phyloP scores from a whole-genome alignment of 2,797 vertebrate species.

The Geotrypetes seraphini region DNA sequence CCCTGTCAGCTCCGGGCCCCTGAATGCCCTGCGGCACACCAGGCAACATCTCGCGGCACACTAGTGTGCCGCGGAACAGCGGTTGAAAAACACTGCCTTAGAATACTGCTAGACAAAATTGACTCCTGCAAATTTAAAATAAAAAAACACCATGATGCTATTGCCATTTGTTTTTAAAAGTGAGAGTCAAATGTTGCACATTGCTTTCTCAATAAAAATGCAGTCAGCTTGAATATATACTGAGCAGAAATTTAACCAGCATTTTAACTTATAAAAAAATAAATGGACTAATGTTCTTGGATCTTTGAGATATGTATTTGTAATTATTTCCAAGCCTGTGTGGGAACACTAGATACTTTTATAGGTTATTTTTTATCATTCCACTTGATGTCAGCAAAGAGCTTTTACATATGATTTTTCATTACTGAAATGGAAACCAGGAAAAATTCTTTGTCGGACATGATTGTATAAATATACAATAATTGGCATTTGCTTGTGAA shows the following conservation, averaged over 20 bases:
- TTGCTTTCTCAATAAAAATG: too few relatives aligned
- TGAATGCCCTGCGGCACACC: too few relatives aligned
- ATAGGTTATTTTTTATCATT: slow-evolving; percentile 4
- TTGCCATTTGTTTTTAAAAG: too few relatives aligned
- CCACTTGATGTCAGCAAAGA: slow-evolving; percentile 54
- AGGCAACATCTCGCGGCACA: too few relatives aligned
- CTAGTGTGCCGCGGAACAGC: too few relatives aligned
- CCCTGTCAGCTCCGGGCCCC: too few relatives aligned
- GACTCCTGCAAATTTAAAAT: slow-evolving; percentile 41
- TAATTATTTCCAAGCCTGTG: slow-evolving; percentile 17
- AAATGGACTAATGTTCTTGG: slow-evolving; percentile 43
- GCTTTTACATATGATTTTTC: slow-evolving; percentile 12
- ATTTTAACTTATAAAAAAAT: slow-evolving; percentile 37
- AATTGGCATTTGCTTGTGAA: too few relatives aligned
- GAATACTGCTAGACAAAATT: slow-evolving; percentile 50
- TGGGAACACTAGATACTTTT: slow-evolving; percentile 1
- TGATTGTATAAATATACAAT: too few relatives aligned
- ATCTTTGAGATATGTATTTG: slow-evolving; percentile 23
- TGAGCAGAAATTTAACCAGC: slow-evolving; percentile 27
- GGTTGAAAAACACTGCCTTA: too few relatives aligned
- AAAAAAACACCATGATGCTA: slow-evolving; percentile 31
- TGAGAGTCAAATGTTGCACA: too few relatives aligned
- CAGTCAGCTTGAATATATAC: slow-evolving; percentile 53
- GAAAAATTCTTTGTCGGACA: slow-evolving; percentile 38
- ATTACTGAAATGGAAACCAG: slow-evolving; percentile 30